Evolutionary conservation across 2,888 invertebrate species (phyloP).

Genomic region (Dimorphilus gyrociliatus): DNA sequence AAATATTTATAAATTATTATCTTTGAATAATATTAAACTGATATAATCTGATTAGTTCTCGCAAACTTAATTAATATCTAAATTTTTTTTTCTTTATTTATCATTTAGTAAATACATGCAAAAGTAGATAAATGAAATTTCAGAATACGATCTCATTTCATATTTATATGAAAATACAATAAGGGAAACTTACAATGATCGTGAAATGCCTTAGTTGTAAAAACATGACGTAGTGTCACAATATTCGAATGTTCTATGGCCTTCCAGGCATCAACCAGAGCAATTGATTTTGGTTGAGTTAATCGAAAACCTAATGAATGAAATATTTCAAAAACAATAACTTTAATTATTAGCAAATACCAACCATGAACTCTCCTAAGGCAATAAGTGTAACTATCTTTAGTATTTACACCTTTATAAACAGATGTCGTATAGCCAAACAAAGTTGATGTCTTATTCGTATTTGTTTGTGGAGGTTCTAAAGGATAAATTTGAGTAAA

Average conservation of each 20-base stretch:
- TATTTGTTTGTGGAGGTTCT: constrained; percentile 46
- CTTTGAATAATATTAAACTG: too few species aligned
- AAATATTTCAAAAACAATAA: too few species aligned
- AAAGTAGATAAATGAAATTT: too few species aligned
- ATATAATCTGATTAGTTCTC: too few species aligned
- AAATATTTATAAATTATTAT: constrained; percentile 10
- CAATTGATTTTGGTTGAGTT: constrained; percentile 64
- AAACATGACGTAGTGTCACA: constrained; percentile 74
- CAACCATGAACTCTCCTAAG: constrained; percentile 72
- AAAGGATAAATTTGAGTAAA: constrained; percentile 73
- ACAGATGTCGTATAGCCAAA: constrained; percentile 62
- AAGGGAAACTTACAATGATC: constrained; percentile 44
- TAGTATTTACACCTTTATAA: constrained; percentile 55
- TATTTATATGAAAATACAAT: not conserved
- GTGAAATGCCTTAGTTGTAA: constrained; percentile 85
- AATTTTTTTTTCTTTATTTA: too few species aligned
- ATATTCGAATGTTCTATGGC: constrained; percentile 85
- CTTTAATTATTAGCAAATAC: too few species aligned
- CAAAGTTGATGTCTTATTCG: constrained; percentile 50
- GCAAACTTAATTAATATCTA: too few species aligned
- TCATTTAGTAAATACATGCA: too few species aligned
- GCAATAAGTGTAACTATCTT: constrained; percentile 59
- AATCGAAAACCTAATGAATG: constrained; percentile 53
- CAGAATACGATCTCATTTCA: not conserved
- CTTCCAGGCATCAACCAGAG: constrained; percentile 80